phyloP scores from a whole-genome alignment of 1,140 invertebrate genomes.

The Pogonognathellus flavescens region DNA sequence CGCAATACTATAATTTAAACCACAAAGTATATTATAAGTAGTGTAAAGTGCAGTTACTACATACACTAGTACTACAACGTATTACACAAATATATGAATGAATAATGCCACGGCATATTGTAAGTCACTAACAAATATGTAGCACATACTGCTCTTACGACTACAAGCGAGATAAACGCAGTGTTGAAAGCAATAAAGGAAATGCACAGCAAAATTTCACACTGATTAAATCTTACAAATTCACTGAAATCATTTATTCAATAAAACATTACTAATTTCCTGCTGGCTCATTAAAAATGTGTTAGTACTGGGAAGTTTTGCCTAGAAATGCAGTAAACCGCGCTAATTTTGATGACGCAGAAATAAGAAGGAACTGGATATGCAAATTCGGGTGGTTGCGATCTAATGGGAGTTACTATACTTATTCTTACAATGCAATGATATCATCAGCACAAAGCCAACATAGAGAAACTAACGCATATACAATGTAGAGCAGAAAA shows the following conservation, averaged over 20 bases:
- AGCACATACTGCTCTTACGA: too few relatives aligned
- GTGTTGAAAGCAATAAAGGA: not conserved
- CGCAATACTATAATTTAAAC: not conserved
- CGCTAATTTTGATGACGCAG: not conserved
- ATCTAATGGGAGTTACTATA: slow-evolving; percentile 12
- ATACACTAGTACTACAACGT: not conserved
- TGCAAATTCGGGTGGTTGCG: slow-evolving; percentile 40
- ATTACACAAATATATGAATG: slow-evolving; percentile 3
- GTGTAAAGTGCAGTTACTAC: not conserved
- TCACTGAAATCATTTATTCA: not conserved
- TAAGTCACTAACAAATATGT: not conserved
- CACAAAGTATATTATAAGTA: not conserved
- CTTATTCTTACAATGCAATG: not conserved
- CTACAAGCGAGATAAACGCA: slow-evolving; percentile 1
- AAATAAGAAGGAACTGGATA: not conserved
- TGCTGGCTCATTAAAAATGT: slow-evolving; percentile 27
- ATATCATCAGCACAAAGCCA: slow-evolving; percentile 15
- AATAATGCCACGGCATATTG: not conserved
- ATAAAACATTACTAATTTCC: slow-evolving; percentile 14
- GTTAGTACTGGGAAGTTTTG: not conserved
- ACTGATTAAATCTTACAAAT: not conserved
- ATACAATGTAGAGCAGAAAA: slow-evolving; percentile 11
- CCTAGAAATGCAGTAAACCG: not conserved
- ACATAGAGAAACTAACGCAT: not conserved
- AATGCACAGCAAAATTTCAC: not conserved